Evolutionary conservation across 2,888 invertebrate genomes (phyloP).

Genomic region (Rotaria sp.): DNA sequence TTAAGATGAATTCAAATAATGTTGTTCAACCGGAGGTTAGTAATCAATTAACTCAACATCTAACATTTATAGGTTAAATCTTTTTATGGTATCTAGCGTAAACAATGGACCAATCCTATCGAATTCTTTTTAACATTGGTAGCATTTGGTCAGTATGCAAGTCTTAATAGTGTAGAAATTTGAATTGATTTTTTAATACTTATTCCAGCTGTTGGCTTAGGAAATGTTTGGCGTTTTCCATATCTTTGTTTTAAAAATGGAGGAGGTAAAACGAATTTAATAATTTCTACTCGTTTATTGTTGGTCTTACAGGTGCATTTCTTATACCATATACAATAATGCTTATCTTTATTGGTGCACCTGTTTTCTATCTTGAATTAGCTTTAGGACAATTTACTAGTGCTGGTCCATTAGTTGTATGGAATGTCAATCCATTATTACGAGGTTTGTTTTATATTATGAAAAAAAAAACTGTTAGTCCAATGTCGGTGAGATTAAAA

Average conservation of each 20-base stretch:
- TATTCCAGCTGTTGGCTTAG: constrained; percentile 61
- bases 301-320: background rate
- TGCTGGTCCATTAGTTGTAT: background rate
- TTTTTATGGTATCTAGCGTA: background rate
- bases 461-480: too few species aligned
- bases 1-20: background rate
- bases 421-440: constrained; percentile 19
- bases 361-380: constrained; percentile 17
- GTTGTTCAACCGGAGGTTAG: background rate
- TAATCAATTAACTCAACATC: too few species aligned
- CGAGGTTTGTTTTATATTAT: background rate
- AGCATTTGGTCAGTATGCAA: background rate
- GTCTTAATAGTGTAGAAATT: background rate
- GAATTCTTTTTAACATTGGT: constrained; percentile 39
- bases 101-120: constrained; percentile 33
- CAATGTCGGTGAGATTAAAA: too few species aligned
- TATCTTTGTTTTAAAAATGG: constrained; percentile 61
- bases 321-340: background rate
- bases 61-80: background rate
- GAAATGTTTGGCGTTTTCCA: constrained; percentile 83
- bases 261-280: constrained; percentile 55
- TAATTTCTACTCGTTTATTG: background rate
- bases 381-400: constrained; percentile 6
- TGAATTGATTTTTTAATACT: background rate
- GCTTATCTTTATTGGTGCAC: constrained; percentile 12